Percentiles rank a stretch among this genome's conserved stretches.
Evolutionary conservation across 2,888 invertebrate species (phyloP).

Genomic region (Cephus nigrinus): DNA sequence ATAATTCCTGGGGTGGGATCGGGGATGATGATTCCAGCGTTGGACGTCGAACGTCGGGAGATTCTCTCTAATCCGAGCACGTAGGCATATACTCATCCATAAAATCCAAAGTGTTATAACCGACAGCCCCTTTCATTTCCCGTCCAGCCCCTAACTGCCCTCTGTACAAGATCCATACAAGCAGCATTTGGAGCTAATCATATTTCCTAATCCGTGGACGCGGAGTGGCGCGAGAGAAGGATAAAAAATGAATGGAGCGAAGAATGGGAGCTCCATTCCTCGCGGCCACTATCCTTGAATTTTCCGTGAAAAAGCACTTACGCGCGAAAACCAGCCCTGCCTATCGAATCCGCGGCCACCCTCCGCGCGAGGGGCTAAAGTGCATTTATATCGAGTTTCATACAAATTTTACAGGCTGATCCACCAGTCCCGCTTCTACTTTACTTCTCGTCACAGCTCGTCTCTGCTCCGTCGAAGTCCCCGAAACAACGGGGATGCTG

Average conservation of each 20-base stretch:
- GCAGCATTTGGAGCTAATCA: conserved; percentile 60
- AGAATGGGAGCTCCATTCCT: conserved; percentile 42
- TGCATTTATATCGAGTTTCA: conserved; percentile 58
- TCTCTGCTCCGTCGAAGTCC: too few relatives aligned
- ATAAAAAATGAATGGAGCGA: conserved; percentile 14
- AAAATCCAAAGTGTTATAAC: conserved; percentile 45
- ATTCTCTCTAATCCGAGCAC: conserved; percentile 37
- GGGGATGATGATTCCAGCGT: too few relatives aligned
- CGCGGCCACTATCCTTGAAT: conserved; percentile 60
- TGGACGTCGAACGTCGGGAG: conserved; percentile 8
- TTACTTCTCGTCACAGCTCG: too few relatives aligned
- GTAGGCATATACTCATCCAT: conserved; percentile 51
- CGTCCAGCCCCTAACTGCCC: conserved; percentile 6
- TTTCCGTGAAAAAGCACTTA: conserved; percentile 64
- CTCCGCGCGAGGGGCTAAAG: conserved; percentile 36
- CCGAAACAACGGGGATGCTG: too few relatives aligned
- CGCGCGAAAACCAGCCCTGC: conserved; percentile 28
- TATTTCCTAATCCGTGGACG: conserved; percentile 60
- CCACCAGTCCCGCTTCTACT: too few relatives aligned
- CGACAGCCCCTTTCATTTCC: conserved; percentile 29
- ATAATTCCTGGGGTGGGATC: too few relatives aligned
- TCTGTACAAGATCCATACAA: conserved; percentile 38
- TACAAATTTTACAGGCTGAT: conserved; percentile 37
- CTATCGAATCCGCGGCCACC: too few relatives aligned
- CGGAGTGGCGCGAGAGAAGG: conserved; percentile 40